phyloP scores from a whole-genome alignment of 2,888 invertebrate genomes.

The Drosophila fungiperda region DNA sequence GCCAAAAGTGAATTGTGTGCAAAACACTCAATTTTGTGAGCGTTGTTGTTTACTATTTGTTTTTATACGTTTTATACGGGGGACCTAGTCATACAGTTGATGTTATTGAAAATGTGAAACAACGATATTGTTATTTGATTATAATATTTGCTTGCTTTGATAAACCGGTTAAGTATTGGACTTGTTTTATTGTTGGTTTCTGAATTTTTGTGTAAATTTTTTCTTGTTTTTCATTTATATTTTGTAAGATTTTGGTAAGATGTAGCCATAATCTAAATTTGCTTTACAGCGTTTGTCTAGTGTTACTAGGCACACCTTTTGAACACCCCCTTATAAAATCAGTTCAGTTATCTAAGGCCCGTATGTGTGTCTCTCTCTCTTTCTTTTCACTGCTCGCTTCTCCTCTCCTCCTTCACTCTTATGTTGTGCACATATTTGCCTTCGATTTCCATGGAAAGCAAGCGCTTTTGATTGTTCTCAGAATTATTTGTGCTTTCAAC shows the following conservation, averaged over 20 bases:
- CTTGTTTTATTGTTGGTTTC: constrained; percentile 22
- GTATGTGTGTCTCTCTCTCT: constrained; percentile 7
- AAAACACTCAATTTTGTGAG: constrained; percentile 72
- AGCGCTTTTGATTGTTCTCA: constrained; percentile 77
- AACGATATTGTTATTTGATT: constrained; percentile 26
- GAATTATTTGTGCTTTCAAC: constrained; percentile 70
- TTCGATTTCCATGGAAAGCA: constrained; percentile 68
- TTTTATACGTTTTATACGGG: constrained; percentile 21
- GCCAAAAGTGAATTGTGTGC: constrained; percentile 79
- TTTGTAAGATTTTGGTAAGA: constrained; percentile 38
- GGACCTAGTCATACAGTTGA: constrained; percentile 24
- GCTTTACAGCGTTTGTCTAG: constrained; percentile 8
- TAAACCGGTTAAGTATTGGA: constrained; percentile 49
- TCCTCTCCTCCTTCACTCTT: constrained; percentile 9
- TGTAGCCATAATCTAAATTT: constrained; percentile 45
- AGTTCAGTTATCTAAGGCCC: constrained; percentile 31
- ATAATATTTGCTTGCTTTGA: constrained; percentile 10
- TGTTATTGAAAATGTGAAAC: constrained; percentile 28
- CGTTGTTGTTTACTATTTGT: constrained; percentile 16
- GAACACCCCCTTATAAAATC: constrained; percentile 7
- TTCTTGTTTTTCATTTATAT: constrained; percentile 15
- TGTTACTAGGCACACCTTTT: constrained; percentile 23
- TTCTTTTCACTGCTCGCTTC: neutral
- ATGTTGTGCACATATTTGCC: constrained; percentile 66
- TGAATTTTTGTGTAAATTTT: constrained; percentile 13